Evolutionary conservation across 1,140 invertebrate genomes (phyloP).

Genomic region (Drosophila miranda): DNA sequence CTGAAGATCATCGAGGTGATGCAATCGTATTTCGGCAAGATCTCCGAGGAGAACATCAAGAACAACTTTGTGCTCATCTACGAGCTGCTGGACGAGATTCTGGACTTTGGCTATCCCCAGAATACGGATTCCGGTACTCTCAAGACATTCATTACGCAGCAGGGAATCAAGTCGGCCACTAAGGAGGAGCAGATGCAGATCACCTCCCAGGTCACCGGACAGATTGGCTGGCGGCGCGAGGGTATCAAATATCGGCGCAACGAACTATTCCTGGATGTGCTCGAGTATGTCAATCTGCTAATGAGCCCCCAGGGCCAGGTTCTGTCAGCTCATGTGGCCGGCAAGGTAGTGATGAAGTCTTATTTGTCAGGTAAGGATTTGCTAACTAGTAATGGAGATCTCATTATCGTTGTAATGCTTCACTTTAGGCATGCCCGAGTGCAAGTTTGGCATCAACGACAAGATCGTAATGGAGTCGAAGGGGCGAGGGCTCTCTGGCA

Average conservation of each 20-base stretch:
- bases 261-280: conserved; percentile 99
- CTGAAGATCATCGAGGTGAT: conserved; percentile 99
- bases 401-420: neutral
- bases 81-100: conserved; percentile 99
- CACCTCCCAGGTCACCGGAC: conserved; percentile 99
- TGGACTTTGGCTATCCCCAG: conserved; percentile 99
- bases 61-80: conserved; percentile 99
- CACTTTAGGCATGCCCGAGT: conserved; percentile 96
- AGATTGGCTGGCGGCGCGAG: conserved; percentile 99
- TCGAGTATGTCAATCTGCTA: conserved; percentile 99
- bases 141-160: conserved; percentile 99
- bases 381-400: neutral
- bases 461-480: conserved; percentile 99
- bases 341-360: conserved; percentile 99
- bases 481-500: conserved; percentile 88
- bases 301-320: conserved; percentile 99
- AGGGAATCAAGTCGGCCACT: conserved; percentile 98
- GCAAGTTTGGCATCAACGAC: conserved; percentile 99
- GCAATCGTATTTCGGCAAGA: conserved; percentile 99
- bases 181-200: conserved; percentile 99
- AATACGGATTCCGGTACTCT: conserved; percentile 99
- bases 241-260: conserved; percentile 99
- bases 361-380: conserved; percentile 91
- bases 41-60: conserved; percentile 99
- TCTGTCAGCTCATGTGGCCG: conserved; percentile 98